phyloP scores from a whole-genome alignment of 2,113 vertebrate species.

The Mustelus asterias region DNA sequence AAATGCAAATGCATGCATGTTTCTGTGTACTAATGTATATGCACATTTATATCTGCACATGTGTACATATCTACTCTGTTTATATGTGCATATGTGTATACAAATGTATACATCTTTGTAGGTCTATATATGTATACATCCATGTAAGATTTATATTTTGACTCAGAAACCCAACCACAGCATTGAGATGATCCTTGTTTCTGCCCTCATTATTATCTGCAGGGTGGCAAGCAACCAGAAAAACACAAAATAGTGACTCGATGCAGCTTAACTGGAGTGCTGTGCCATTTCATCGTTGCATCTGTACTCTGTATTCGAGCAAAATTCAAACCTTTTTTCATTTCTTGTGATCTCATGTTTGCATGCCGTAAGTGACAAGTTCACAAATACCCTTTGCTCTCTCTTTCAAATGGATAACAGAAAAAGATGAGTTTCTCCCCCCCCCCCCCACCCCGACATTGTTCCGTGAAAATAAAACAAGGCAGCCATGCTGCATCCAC shows the following conservation, averaged over 20 bases:
- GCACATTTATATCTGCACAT: not conserved
- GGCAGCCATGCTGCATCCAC: not conserved
- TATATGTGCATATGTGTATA: too few species aligned
- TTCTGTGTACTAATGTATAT: not conserved
- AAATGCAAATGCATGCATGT: not conserved
- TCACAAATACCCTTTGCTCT: not conserved
- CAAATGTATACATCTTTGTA: not conserved
- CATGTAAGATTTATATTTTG: not conserved
- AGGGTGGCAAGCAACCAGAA: not conserved
- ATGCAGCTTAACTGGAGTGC: not conserved
- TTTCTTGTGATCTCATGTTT: not conserved
- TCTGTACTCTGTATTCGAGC: not conserved
- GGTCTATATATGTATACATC: not conserved
- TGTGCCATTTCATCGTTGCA: not conserved
- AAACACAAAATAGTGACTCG: not conserved
- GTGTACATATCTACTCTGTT: too few species aligned
- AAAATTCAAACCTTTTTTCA: not conserved
- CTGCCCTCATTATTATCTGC: not conserved
- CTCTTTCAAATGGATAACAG: not conserved
- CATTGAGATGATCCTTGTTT: conserved; percentile 1
- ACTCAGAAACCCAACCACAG: not conserved
- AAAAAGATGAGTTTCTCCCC: not conserved
- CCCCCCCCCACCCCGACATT: not conserved
- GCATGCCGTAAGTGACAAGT: not conserved
- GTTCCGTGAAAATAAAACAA: not conserved